phyloP scores from a whole-genome alignment of 2,797 vertebrate species.

The Cheirogaleus major region DNA sequence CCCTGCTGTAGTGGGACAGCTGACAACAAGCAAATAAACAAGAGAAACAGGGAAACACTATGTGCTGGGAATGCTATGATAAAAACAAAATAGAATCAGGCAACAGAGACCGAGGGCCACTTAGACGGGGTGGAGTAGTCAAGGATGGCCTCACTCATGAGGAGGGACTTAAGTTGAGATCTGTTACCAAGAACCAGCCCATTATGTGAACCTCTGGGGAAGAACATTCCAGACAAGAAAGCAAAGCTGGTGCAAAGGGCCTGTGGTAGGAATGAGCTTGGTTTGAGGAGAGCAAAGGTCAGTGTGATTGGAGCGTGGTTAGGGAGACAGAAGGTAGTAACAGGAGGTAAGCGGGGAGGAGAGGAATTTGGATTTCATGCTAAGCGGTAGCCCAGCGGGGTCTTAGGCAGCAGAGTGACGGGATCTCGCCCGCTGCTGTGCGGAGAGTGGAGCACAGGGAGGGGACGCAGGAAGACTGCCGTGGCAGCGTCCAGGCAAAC shows the following conservation, averaged over 20 bases:
- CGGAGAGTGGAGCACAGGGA: neutral
- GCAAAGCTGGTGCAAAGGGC: neutral
- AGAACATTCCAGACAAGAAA: neutral
- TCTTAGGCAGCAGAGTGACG: neutral
- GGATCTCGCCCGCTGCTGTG: rapidly evolving
- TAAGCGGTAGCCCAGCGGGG: neutral
- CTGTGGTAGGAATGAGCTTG: neutral
- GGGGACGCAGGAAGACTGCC: neutral
- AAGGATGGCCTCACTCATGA: neutral
- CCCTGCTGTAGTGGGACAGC: neutral
- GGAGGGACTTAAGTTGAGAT: neutral
- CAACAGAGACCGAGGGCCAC: neutral
- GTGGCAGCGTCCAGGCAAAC: neutral
- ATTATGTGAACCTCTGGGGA: neutral
- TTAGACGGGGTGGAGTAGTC: neutral
- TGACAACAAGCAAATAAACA: neutral
- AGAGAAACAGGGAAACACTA: neutral
- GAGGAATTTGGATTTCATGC: neutral
- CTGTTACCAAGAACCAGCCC: neutral
- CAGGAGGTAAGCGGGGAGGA: neutral
- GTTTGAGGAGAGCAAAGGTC: neutral
- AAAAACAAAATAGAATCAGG: neutral
- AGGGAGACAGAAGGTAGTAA: neutral
- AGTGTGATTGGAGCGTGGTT: neutral
- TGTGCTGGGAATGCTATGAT: neutral